Evolutionary conservation across 2,797 vertebrate genomes (phyloP).

Genomic region (Fistularia commersonii): DNA sequence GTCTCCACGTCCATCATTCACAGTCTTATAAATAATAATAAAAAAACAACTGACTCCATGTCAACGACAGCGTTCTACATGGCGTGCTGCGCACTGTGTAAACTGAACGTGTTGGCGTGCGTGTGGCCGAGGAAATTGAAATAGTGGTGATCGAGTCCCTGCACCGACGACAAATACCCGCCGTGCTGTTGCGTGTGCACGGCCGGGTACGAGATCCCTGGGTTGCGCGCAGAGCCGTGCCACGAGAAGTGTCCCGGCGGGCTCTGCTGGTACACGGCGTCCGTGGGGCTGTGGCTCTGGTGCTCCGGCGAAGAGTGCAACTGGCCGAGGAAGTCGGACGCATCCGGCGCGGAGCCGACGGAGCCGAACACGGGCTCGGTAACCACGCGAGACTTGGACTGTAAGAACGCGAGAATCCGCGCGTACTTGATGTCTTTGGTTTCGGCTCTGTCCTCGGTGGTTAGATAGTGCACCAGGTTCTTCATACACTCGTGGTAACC

Average conservation of each 20-base stretch:
- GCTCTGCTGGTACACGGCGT: constrained; percentile 80
- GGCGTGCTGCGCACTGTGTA: constrained; percentile 86
- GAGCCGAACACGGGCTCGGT: constrained; percentile 85
- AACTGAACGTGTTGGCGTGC: constrained; percentile 83
- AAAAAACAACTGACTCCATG: not conserved
- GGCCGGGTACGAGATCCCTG: constrained; percentile 76
- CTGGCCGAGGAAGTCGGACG: constrained; percentile 82
- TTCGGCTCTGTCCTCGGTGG: constrained; percentile 93
- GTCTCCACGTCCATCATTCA: constrained; percentile 38
- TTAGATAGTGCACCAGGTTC: constrained; percentile 96
- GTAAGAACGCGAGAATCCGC: constrained; percentile 94
- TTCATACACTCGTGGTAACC: constrained; percentile 99
- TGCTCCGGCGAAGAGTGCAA: constrained; percentile 83
- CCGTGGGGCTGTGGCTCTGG: constrained; percentile 76
- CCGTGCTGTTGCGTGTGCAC: constrained; percentile 81
- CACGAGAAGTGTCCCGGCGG: constrained; percentile 83
- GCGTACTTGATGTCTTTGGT: constrained; percentile 98
- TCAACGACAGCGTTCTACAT: constrained; percentile 45
- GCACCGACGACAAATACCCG: constrained; percentile 85
- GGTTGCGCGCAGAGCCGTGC: constrained; percentile 81
- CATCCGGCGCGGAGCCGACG: constrained; percentile 77
- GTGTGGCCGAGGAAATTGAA: constrained; percentile 90
- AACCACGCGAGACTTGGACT: constrained; percentile 88
- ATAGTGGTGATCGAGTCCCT: constrained; percentile 90
- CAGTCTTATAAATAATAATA: constrained; percentile 60